Conservation (phyloP, 2,797 vertebrate genomes). For the Xiphorhynchus erythropygius region DNA sequence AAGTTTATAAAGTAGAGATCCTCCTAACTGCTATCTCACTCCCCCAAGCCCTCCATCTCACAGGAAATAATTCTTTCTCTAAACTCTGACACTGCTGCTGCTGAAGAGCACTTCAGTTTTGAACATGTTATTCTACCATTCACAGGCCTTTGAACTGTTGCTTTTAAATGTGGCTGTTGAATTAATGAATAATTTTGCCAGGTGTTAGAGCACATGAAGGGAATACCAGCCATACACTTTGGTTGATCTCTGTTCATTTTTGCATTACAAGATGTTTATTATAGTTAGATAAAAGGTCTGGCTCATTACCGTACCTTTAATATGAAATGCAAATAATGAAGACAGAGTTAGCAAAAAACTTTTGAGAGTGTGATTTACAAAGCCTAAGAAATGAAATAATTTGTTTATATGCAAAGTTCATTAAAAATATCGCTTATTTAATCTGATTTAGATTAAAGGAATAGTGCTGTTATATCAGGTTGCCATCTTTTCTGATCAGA, state of each 20-base stretch:
- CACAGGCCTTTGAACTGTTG: slow-evolving; percentile 85
- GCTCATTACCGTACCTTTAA: slow-evolving; percentile 82
- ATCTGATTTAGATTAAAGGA: neutral
- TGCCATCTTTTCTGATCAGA: neutral
- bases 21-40: neutral
- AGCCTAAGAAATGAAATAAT: neutral
- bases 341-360: slow-evolving; percentile 74
- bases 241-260: slow-evolving; percentile 56
- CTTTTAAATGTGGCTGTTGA: slow-evolving; percentile 86
- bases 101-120: slow-evolving; percentile 82
- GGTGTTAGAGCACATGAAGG: slow-evolving; percentile 76
- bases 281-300: slow-evolving; percentile 82
- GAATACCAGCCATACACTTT: slow-evolving; percentile 51
- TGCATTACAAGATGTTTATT: slow-evolving; percentile 64
- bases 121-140: slow-evolving; percentile 78
- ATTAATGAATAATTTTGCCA: slow-evolving; percentile 89
- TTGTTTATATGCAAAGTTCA: neutral
- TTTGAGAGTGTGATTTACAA: slow-evolving; percentile 69
- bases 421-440: neutral
- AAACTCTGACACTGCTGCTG: slow-evolving; percentile 72
- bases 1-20: neutral
- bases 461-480: neutral
- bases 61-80: slow-evolving; percentile 71
- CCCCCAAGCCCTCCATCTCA: slow-evolving; percentile 24
- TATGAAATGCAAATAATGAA: slow-evolving; percentile 82